A percentile compares a stretch with the other conserved stretches of the same genome.
These are phyloP conservation scores for Anisognathus igniventris DNA, from an alignment of 2,797 vertebrate species.

Conservation along the genomic window DNA sequence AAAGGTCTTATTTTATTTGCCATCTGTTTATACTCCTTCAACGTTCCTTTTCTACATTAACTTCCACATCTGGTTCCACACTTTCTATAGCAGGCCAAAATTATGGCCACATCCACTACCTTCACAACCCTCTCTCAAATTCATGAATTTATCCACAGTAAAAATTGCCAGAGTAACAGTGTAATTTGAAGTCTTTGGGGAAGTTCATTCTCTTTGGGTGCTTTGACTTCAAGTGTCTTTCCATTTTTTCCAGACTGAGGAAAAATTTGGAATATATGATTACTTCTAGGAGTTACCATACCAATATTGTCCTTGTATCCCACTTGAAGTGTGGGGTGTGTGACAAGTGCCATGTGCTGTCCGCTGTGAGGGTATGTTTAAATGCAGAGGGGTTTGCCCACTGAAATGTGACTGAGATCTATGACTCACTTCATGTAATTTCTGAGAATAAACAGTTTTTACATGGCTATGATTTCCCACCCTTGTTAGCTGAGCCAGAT, in stretches of 20 bases:
- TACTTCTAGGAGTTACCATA: not conserved
- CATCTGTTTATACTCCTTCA: constrained; percentile 53
- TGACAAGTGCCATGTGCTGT: not conserved
- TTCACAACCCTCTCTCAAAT: not conserved
- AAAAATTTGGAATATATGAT: not conserved
- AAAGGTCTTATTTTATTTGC: constrained; percentile 52
- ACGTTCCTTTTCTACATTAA: constrained; percentile 13
- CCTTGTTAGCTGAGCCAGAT: not conserved
- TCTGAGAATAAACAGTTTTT: not conserved
- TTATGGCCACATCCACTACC: not conserved
- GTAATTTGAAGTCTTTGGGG: not conserved
- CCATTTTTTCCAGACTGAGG: not conserved
- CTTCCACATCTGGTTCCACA: constrained; percentile 45
- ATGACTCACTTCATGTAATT: not conserved
- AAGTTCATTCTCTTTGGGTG: not conserved
- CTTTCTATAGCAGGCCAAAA: not conserved
- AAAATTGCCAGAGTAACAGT: not conserved
- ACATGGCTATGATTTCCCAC: not conserved
- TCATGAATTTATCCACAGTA: not conserved
- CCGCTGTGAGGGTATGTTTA: not conserved
- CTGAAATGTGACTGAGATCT: not conserved
- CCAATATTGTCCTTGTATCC: not conserved
- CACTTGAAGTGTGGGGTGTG: not conserved
- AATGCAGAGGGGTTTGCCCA: not conserved
- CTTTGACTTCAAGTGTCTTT: not conserved